Base-by-base conservation (phyloP, 1,140 invertebrate species). In the Danaus plexippus region DNA sequence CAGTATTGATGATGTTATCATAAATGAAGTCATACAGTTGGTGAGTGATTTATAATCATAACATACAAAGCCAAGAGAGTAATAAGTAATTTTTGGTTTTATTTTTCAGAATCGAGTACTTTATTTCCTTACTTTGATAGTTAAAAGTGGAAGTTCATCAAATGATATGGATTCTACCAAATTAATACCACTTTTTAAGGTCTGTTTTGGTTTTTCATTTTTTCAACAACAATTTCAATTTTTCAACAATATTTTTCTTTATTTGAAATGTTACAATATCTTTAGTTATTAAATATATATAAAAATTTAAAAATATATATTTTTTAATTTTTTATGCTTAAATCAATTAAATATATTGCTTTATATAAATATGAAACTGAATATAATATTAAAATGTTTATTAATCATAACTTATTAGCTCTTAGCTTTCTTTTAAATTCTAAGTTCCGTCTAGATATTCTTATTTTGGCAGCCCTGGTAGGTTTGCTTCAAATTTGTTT, bases 1-100 rank as follows among this genome's bases (percentile, higher is more conserved):
- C 0, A 74, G 61, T 56, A 75, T 86, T 57, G 81, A 84, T 67
- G 83, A 86, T 71, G 70, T 86, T 47, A 77, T 86, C 47, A 85
- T 86, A 45, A 80, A 84, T 74, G 83, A 86, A 77, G 83, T 85
- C 53, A 73, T 86, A 46, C 76, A 82, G 63, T 61, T 83, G 65
- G 81, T 86, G 63, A 75, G 69, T 57, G 18, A 22, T 43, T 11
- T 7, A 18, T 49, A 11, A 42, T 9, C 15, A 12, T 50, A 32
- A 7, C 6, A 53, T 15, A 45, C 45, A 18, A 22, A 4, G 3
- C 41, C 22, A 5, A 10, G n/a, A 50, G 4, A 40, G 10, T 15
- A 46, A 51, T 49, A 11, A 61, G 47, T 43, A 22, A 32, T 51
- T 10, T 57, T 52, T 60, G 4, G 53, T 44, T 2, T 42, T 52